A percentile compares a stretch with the other conserved stretches of the same genome.
Evolutionary conservation across 2,888 invertebrate genomes (phyloP).

Genomic region (Thymelicus acteon): DNA sequence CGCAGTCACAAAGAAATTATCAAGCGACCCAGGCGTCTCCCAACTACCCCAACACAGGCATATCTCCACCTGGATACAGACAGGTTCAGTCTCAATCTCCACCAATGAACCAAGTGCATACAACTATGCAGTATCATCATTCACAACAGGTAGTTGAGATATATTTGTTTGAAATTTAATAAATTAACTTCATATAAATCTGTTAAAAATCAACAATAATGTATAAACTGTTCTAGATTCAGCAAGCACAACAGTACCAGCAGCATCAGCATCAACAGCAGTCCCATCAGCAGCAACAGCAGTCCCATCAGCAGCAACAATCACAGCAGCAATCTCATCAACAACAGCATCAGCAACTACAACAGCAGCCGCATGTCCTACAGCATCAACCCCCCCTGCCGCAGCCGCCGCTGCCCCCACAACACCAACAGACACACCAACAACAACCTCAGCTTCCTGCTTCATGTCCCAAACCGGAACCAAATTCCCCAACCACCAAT

Average conservation of each 20-base stretch:
- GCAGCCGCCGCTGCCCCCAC: conserved; percentile 62
- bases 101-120: conserved; percentile 78
- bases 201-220: background rate
- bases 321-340: conserved; percentile 64
- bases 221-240: conserved; percentile 55
- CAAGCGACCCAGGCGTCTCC: conserved; percentile 85
- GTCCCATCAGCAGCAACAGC: conserved; percentile 63
- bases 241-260: conserved; percentile 73
- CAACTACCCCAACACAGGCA: conserved; percentile 75
- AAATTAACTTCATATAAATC: background rate
- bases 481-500: conserved; percentile 75
- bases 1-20: conserved; percentile 76
- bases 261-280: conserved; percentile 65
- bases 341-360: conserved; percentile 57
- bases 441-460: conserved; percentile 56
- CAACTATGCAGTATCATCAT: conserved; percentile 78
- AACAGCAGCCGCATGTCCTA: conserved; percentile 58
- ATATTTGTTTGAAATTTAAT: background rate
- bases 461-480: conserved; percentile 71
- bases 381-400: conserved; percentile 65
- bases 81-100: conserved; percentile 80
- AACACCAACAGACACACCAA: conserved; percentile 51
- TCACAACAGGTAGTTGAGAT: conserved; percentile 68
- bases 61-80: conserved; percentile 83
- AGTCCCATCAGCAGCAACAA: conserved; percentile 63